Evolutionary conservation across 1,140 invertebrate genomes (phyloP), one percentile per base, ranked within the genome.

Genomic region (Drosophila auraria): DNA sequence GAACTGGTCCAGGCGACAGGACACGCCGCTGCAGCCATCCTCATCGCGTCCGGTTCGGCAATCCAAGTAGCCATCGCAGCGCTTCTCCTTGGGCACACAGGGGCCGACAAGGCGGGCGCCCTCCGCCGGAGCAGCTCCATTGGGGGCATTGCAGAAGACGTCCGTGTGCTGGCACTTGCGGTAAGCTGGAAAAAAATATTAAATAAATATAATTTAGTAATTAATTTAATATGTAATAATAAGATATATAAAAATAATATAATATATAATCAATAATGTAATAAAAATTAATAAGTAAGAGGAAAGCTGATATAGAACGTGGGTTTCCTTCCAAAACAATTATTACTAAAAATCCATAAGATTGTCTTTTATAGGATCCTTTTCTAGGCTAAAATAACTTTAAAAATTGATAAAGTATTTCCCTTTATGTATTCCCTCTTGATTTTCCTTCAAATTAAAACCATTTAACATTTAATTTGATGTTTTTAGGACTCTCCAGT

Each of bases 21-120:
- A 94, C 7, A 95, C 92, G n/a, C 95, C 96, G 5, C 94, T 93
- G 92, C 98, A 98, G 57, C 95, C 95, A 53, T 97, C 95, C 92
- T 99, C 98, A 86, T 99, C 98, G 57, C 95, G 95, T 42, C 96
- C 95, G 75, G 97, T 97, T 45, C 98, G 94, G 93, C 98, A 99
- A 91, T 98, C 97, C 79, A 94, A 93, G 50, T 97, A 98, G 72
- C 98, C 98, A 87, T 99, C 97, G 93, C 98, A 99, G 91, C 95
- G 96, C 93, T 98, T 98, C 71, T 96, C 95, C 76, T 96, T 96
- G 11, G 97, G 96, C 89, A 99, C 95, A 92, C 98, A 99, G 3
- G 96, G 95, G 30, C 97, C 97, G 7, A 93, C 91, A 12, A 93
- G 77, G 27, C 94, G 94, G 23, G 94, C 94, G 42, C 94, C 92